These are phyloP conservation scores for Luidia sarsii DNA, from an alignment of 53 echinoderm and acorn worm species.

Conservation along the genomic window DNA sequence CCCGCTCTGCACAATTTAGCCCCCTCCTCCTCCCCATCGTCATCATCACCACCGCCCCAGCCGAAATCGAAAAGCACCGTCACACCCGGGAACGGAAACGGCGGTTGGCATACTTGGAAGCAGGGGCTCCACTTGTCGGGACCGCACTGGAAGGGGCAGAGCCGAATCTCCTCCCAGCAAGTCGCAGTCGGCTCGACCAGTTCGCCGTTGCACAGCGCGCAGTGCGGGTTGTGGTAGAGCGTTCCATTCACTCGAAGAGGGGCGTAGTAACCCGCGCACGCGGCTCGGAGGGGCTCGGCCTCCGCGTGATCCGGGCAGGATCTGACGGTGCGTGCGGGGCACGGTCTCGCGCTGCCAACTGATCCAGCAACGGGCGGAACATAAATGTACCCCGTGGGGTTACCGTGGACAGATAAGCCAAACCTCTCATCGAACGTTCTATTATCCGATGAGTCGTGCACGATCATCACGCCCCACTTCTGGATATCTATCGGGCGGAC, in stretches of 20 bases:
- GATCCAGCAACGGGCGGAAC: background rate
- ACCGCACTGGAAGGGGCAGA: no score
- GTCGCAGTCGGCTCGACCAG: background rate
- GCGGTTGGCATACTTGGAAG: background rate
- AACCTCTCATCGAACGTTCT: background rate
- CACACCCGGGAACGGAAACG: background rate
- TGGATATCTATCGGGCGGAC: background rate
- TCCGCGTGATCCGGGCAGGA: background rate
- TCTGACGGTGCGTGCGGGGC: background rate
- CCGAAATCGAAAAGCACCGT: constrained; percentile 46
- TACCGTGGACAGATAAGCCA: background rate
- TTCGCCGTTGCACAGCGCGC: constrained; percentile 44
- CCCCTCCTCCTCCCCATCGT: background rate
- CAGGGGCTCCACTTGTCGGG: background rate
- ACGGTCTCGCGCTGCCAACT: background rate
- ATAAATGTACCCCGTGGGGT: background rate
- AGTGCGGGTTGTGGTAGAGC: constrained; percentile 42
- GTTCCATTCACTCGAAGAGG: background rate
- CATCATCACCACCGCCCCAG: no score
- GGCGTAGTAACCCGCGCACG: constrained; percentile 31
- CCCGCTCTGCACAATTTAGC: background rate
- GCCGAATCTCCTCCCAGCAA: background rate
- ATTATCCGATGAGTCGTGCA: background rate
- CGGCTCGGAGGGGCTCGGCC: background rate
- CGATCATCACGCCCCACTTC: constrained; percentile 13